These are phyloP conservation scores for Pluvianellus socialis DNA, from an alignment of 2,113 vertebrate species.

Conservation along the genomic window DNA sequence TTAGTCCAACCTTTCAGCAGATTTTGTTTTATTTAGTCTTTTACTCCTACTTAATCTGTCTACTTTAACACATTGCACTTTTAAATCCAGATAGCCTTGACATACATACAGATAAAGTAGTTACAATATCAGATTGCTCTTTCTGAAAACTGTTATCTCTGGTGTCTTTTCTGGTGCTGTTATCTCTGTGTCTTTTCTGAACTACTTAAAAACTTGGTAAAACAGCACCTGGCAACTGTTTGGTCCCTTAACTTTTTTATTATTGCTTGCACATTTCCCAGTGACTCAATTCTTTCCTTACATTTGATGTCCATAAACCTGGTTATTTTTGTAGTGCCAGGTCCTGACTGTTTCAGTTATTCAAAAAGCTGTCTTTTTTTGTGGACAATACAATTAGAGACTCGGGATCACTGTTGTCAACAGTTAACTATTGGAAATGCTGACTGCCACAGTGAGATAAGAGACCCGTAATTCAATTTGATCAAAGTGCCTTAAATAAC, in stretches of 20 bases:
- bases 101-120: background rate
- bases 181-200: background rate
- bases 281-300: background rate
- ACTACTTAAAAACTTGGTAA: background rate
- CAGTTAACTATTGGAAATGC: background rate
- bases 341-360: background rate
- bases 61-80: background rate
- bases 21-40: background rate
- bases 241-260: background rate
- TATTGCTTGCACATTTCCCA: background rate
- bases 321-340: background rate
- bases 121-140: background rate
- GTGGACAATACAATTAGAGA: background rate
- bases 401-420: background rate
- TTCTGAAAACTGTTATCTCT: background rate
- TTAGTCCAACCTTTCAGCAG: background rate
- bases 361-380: background rate
- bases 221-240: background rate
- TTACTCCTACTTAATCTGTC: background rate
- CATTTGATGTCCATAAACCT: constrained; percentile 17
- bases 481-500: constrained; percentile 31
- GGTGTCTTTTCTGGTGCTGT: background rate
- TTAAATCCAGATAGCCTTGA: background rate
- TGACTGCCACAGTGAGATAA: constrained; percentile 8
- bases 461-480: constrained; percentile 33